Evolutionary conservation across 2,888 invertebrate genomes (phyloP).

Genomic region (Clanis bilineata): DNA sequence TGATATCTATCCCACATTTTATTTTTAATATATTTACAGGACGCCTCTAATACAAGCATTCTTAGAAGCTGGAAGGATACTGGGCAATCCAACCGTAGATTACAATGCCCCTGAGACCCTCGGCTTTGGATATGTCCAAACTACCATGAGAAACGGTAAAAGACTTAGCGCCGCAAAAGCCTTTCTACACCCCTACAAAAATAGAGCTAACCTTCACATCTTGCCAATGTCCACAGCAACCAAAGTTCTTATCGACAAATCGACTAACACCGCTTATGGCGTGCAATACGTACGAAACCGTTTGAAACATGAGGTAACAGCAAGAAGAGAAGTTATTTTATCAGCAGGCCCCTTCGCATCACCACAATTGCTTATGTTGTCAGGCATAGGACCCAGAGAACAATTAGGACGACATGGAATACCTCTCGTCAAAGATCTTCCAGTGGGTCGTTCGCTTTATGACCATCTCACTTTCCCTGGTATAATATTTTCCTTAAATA

Average conservation of each 20-base stretch:
- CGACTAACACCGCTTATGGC: conserved; percentile 75
- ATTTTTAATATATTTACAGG: conserved; percentile 37
- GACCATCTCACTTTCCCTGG: conserved; percentile 85
- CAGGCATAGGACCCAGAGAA: conserved; percentile 85
- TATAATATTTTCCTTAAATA: conserved; percentile 83
- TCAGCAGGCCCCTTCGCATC: conserved; percentile 90
- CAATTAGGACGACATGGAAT: conserved; percentile 80
- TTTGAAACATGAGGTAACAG: conserved; percentile 66
- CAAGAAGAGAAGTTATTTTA: conserved; percentile 86
- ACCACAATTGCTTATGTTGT: conserved; percentile 91
- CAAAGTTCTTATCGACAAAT: conserved; percentile 76
- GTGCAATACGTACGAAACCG: conserved; percentile 77
- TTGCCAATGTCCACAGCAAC: conserved; percentile 79
- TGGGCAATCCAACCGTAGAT: conserved; percentile 85
- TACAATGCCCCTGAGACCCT: conserved; percentile 83
- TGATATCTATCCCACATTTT: not conserved
- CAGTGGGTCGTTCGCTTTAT: conserved; percentile 84
- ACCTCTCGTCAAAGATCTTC: conserved; percentile 80
- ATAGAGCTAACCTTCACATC: conserved; percentile 81
- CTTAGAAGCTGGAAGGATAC: conserved; percentile 83
- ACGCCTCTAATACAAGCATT: conserved; percentile 83
- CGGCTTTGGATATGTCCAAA: conserved; percentile 84
- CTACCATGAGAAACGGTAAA: conserved; percentile 82
- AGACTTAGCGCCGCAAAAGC: conserved; percentile 83
- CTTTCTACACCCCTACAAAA: conserved; percentile 78